Percentiles rank a stretch among this genome's conserved stretches.
Evolutionary conservation across 2,797 vertebrate species (phyloP).

Genomic region (Pelobates cultripes): DNA sequence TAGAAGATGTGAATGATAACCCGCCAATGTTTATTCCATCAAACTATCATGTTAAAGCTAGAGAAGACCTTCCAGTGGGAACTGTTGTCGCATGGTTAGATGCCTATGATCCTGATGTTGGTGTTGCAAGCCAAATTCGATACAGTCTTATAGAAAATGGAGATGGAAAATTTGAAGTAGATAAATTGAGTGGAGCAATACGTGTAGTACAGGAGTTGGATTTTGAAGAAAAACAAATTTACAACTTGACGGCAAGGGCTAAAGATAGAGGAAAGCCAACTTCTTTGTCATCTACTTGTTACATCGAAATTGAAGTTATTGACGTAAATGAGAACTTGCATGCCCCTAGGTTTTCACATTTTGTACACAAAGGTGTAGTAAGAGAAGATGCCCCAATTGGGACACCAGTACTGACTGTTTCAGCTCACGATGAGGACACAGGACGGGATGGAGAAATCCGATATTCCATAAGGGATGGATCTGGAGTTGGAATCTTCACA

Average conservation of each 20-base stretch:
- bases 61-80: constrained; percentile 94
- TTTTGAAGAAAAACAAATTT: constrained; percentile 91
- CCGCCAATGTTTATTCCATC: constrained; percentile 91
- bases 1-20: constrained; percentile 96
- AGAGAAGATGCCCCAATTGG: constrained; percentile 89
- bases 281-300: constrained; percentile 90
- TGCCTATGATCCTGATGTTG: constrained; percentile 89
- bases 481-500: constrained; percentile 91
- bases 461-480: constrained; percentile 94
- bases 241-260: constrained; percentile 90
- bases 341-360: constrained; percentile 83
- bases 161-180: constrained; percentile 91
- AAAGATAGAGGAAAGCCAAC: constrained; percentile 94
- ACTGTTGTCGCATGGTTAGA: constrained; percentile 93
- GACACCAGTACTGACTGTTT: constrained; percentile 87
- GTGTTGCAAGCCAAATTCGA: constrained; percentile 90
- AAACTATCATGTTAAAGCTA: constrained; percentile 88
- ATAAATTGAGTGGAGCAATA: constrained; percentile 93
- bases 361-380: constrained; percentile 89
- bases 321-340: constrained; percentile 96
- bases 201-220: constrained; percentile 89
- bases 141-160: constrained; percentile 90
- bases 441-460: constrained; percentile 89
- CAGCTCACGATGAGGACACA: constrained; percentile 88
- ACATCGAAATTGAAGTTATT: constrained; percentile 89